phyloP scores from a whole-genome alignment of 2,888 invertebrate species.

The Cetonia aurata region DNA sequence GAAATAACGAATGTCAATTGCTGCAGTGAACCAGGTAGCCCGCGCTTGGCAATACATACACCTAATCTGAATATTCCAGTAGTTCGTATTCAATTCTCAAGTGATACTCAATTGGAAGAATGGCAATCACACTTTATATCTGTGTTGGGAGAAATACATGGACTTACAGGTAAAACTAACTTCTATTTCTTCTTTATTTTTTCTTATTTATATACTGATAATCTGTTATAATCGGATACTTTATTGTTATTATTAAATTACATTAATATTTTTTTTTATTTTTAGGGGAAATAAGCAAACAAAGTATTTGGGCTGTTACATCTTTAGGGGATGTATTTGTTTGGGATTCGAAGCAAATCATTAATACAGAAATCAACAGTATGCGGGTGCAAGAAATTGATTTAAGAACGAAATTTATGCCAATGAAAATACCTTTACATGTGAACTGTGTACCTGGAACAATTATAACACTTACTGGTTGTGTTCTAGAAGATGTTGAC shows the following conservation, averaged over 20 bases:
- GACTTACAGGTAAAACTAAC: constrained; percentile 25
- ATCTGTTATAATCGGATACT: too few species aligned
- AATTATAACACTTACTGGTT: constrained; percentile 77
- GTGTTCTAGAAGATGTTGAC: constrained; percentile 81
- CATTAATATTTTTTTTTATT: background rate
- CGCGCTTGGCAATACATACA: constrained; percentile 81
- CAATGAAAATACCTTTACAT: constrained; percentile 70
- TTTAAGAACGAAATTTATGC: constrained; percentile 73
- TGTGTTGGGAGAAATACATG: constrained; percentile 62
- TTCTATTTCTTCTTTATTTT: background rate
- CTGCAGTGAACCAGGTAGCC: constrained; percentile 84
- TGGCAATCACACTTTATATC: constrained; percentile 87
- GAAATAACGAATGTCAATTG: constrained; percentile 83
- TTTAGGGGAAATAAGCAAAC: constrained; percentile 75
- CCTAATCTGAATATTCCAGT: constrained; percentile 73
- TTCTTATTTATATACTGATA: background rate
- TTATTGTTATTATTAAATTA: too few species aligned
- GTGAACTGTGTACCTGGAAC: constrained; percentile 82
- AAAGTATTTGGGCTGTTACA: constrained; percentile 84
- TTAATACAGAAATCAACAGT: constrained; percentile 68
- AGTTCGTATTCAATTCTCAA: constrained; percentile 82
- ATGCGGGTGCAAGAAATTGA: constrained; percentile 76
- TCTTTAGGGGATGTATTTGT: constrained; percentile 85
- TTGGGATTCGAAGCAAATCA: constrained; percentile 79
- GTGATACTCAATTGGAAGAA: constrained; percentile 89